phyloP scores from a whole-genome alignment of 2,113 vertebrate species.

The Fulmarus glacialis region DNA sequence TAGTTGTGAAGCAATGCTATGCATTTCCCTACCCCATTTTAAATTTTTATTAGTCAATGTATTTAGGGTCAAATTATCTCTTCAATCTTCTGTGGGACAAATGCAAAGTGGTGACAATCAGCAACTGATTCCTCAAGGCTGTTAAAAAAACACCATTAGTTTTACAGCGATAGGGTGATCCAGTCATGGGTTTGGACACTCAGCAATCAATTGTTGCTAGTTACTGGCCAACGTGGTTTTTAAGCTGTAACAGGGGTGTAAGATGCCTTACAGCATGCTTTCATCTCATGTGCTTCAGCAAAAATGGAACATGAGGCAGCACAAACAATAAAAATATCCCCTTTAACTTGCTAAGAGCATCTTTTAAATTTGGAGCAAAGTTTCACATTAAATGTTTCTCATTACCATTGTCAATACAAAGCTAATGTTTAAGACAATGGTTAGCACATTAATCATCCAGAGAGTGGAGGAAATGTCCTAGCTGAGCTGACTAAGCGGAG shows the following conservation, averaged over 20 bases:
- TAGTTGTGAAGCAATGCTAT: not conserved
- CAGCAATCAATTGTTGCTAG: not conserved
- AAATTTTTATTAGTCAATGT: not conserved
- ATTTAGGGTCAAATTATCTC: not conserved
- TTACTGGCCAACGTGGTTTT: not conserved
- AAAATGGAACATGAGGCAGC: not conserved
- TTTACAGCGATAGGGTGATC: not conserved
- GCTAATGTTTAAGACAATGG: conserved; percentile 34
- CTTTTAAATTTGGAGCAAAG: conserved; percentile 3
- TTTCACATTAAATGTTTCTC: conserved; percentile 10
- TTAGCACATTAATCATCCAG: conserved; percentile 41
- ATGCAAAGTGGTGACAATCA: not conserved
- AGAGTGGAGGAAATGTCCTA: conserved; percentile 35
- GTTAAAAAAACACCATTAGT: not conserved
- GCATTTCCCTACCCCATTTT: not conserved
- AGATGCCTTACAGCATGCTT: not conserved
- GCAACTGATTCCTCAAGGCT: not conserved
- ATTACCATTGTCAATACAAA: conserved; percentile 17
- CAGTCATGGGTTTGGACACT: not conserved
- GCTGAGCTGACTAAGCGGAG: conserved; percentile 36
- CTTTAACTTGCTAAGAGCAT: not conserved
- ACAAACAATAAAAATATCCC: not conserved
- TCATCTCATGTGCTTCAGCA: not conserved
- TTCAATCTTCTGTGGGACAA: not conserved
- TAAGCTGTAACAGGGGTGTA: not conserved